Evolutionary conservation across 2,888 invertebrate species (phyloP), one percentile per base, ranked within the genome.

Genomic region (Gibbula magus): DNA sequence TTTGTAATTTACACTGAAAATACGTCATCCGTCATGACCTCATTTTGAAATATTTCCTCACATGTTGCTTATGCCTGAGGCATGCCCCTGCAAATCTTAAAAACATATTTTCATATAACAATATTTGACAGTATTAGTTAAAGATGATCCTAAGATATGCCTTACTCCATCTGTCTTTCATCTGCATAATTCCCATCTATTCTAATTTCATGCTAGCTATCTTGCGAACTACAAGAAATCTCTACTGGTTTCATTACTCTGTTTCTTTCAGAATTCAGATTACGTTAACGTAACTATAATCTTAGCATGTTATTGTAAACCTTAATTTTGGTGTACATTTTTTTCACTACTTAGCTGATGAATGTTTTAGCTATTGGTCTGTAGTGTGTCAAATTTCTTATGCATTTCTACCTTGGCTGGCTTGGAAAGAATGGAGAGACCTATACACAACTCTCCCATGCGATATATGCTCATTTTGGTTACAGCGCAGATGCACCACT

Each of bases 251-350:
- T 45, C 61, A 10, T 61, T 61, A 13, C 29, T 25, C 61, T 61
- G 61, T 61, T 61, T 61, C 61, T 61, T 61, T 61, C 61, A 61
- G 61, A 61, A 61, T 61, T 61, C 61, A 61, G 61, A 61, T 61
- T 61, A 61, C 61, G 61, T 61, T 61, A 61, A 61, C 61, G 61
- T 61, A 61, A 61, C 25, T 61, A 61, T 61, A 61, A 61, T 61
- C 61, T 25, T 61, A 61, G 61, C 61, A 61, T 61, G 61, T 61
- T 61, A 61, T 61, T 61, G 61, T 61, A 61, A 61, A 61, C 29
- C 16, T 61, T 61, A 61, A 61, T 61, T 61, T 61, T 61, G 29
- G 61, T 61, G 61, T 61, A 61, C 61, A 61, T 61, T 61, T 61
- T 61, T 29, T 61, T 61, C 61, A 61, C 61, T 61, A 29, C 25